A percentile compares a stretch with the other conserved stretches of the same genome.
These are phyloP conservation scores for Samia ricini DNA, from an alignment of 1,140 invertebrate species.

Conservation along the genomic window DNA sequence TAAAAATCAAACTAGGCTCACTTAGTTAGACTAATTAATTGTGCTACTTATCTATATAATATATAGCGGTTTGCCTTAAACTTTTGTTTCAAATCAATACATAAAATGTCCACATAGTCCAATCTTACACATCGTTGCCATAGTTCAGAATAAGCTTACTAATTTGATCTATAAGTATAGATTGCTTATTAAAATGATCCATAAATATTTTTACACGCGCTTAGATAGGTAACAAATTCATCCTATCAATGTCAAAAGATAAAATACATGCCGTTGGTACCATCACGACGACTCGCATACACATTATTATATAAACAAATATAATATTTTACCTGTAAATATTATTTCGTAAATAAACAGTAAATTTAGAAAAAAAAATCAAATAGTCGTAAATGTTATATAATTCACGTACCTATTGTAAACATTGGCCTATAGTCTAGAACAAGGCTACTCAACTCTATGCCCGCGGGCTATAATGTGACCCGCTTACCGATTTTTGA, in stretches of 20 bases:
- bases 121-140: neutral
- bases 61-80: neutral
- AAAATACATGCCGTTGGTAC: constrained; percentile 28
- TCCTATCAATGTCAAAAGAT: constrained; percentile 24
- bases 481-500: too few relatives aligned
- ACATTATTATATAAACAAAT: neutral
- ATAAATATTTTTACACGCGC: constrained; percentile 48
- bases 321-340: constrained; percentile 15
- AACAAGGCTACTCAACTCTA: too few relatives aligned
- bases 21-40: too few relatives aligned
- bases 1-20: too few relatives aligned
- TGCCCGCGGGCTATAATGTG: too few relatives aligned
- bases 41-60: too few relatives aligned
- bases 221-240: constrained; percentile 54
- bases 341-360: too few relatives aligned
- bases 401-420: neutral
- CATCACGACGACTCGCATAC: constrained; percentile 14
- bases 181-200: constrained; percentile 15
- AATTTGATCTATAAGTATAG: neutral
- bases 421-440: neutral
- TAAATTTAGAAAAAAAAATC: too few relatives aligned
- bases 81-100: neutral
- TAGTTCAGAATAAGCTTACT: neutral
- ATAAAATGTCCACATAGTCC: too few relatives aligned
- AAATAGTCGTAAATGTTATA: too few relatives aligned